Evolutionary conservation across 2,888 invertebrate species (phyloP), one percentile per base, ranked within the genome.

Genomic region (Dynastes tityus): DNA sequence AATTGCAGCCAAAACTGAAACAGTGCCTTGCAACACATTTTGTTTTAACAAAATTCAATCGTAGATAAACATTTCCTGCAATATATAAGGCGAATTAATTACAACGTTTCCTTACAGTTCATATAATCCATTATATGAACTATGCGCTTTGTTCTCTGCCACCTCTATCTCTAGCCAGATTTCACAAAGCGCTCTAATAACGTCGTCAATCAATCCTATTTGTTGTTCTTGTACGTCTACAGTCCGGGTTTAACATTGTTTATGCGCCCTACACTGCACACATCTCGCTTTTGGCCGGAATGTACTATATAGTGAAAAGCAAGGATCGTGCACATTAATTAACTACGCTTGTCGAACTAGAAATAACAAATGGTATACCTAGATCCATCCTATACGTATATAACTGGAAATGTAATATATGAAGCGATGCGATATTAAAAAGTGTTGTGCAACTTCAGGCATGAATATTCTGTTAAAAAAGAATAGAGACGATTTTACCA

Each of bases 261-360:
- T 67, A 45, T 32, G 9, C 2, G n/a, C n/a, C 49, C 51, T 49
- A n/a, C 49, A 49, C 49, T 64, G n/a, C 27, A 68, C 67, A 51
- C 67, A 68, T 37, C 67, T 27, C 67, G 49, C 6, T 68, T 49
- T 68, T 9, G 49, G 4, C 67, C 49, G 1, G 49, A 68, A 68
- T 27, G 29, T 49, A 49, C 32, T 5, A 49, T 49, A 68, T 49
- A 37, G 13, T 29, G 32, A 29, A 45, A 68, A 49, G 49, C 67
- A 49, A 68, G 67, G 67, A 16, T 49, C 67, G 49, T 68, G 67
- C 67, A 11, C 67, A 37, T 68, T 68, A 68, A 68, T 68, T 68
- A 49, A 49, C 22, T 29, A 27, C 16, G 67, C 49, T 49, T 68
- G 67, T 68, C 67, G 67, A 68, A 49, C 32, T 22, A 9, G 8